These are phyloP conservation scores for Teinopalpus imperialis DNA, from an alignment of 2,888 invertebrate species.

Conservation along the genomic window DNA sequence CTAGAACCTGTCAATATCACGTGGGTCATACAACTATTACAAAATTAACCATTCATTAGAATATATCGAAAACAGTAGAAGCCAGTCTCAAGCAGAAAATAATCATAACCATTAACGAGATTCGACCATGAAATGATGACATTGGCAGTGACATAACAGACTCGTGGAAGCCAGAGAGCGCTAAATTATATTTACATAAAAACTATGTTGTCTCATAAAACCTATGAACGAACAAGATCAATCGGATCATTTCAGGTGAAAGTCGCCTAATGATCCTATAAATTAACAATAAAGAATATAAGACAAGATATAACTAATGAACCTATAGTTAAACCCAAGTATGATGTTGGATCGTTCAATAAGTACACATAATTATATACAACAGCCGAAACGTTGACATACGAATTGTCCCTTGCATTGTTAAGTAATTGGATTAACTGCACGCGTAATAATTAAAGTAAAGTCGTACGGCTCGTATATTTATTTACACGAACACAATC, in stretches of 20 bases:
- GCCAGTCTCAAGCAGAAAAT: constrained; percentile 6
- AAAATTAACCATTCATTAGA: background rate
- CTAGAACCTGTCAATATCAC: too few relatives aligned
- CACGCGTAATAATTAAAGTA: constrained; percentile 16
- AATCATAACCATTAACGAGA: constrained; percentile 33
- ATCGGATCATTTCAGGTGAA: background rate
- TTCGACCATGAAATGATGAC: constrained; percentile 52
- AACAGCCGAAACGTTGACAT: too few relatives aligned
- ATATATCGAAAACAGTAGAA: constrained; percentile 8
- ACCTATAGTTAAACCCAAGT: too few relatives aligned
- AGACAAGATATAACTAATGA: too few relatives aligned
- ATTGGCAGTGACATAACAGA: constrained; percentile 48
- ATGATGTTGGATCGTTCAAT: too few relatives aligned
- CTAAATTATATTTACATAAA: constrained; percentile 29
- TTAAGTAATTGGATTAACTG: constrained; percentile 12
- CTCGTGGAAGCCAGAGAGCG: constrained; percentile 32
- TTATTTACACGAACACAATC: constrained; percentile 11
- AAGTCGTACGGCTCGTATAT: background rate
- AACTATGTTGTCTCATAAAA: constrained; percentile 2
- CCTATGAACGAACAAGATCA: background rate
- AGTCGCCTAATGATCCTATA: too few relatives aligned
- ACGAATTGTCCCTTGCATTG: too few relatives aligned
- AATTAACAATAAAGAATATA: too few relatives aligned
- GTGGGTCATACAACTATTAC: too few relatives aligned
- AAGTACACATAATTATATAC: too few relatives aligned